Conservation (phyloP, 2,797 vertebrate genomes). For the Peromyscus melanophrys region DNA sequence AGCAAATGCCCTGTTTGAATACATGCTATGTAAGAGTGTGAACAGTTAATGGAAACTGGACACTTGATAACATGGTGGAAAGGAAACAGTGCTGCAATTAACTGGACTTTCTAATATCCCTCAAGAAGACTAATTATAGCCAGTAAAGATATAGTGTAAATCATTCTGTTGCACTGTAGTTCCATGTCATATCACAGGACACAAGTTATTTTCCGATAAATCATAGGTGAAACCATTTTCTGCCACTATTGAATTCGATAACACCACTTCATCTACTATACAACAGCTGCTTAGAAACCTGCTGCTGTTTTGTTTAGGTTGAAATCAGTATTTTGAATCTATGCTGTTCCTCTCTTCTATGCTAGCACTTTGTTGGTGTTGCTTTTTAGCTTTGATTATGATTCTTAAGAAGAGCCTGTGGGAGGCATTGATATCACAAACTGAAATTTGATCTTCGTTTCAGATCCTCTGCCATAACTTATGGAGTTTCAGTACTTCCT, state of each 20-base stretch:
- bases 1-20: not conserved
- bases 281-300: constrained; percentile 43
- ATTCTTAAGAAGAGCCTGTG: not conserved
- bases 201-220: not conserved
- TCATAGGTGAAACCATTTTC: constrained; percentile 7
- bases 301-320: constrained; percentile 26
- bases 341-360: not conserved
- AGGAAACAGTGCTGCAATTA: not conserved
- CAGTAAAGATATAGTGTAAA: not conserved
- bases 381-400: not conserved
- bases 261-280: constrained; percentile 11
- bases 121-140: not conserved
- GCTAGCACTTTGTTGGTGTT: not conserved
- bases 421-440: not conserved
- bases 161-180: not conserved
- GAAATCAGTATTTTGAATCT: not conserved
- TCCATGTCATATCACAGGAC: not conserved
- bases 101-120: not conserved
- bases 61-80: not conserved
- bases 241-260: constrained; percentile 14
- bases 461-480: not conserved
- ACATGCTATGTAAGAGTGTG: not conserved
- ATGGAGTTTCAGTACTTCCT: not conserved
- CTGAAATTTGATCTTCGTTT: not conserved
- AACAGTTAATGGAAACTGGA: not conserved